These are phyloP conservation scores for Bombus cullumanus DNA, from an alignment of 1,140 invertebrate genomes.

Conservation along the genomic window DNA sequence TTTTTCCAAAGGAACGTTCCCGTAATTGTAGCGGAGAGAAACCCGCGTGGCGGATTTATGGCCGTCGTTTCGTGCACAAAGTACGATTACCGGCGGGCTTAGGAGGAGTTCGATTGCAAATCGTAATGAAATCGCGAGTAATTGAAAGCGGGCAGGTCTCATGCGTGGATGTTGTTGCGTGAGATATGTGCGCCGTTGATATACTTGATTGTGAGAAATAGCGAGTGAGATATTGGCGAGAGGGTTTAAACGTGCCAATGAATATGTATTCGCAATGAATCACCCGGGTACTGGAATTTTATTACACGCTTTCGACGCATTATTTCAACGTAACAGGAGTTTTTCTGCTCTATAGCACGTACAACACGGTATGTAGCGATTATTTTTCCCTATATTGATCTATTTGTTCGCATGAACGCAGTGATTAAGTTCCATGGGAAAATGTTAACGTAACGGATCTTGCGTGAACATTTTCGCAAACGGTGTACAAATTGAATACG, in stretches of 20 bases:
- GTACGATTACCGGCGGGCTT: not conserved
- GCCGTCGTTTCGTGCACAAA: not conserved
- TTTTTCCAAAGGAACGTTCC: slow-evolving; percentile 35
- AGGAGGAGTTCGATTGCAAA: slow-evolving; percentile 12
- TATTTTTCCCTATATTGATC: not conserved
- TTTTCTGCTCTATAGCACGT: not conserved
- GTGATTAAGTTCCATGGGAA: not conserved
- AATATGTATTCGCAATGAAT: slow-evolving; percentile 17
- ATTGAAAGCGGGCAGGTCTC: slow-evolving; percentile 16
- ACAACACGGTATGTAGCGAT: not conserved
- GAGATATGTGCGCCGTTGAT: not conserved
- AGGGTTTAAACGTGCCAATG: not conserved
- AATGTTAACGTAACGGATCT: not conserved
- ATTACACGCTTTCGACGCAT: not conserved
- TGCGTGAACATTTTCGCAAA: not conserved
- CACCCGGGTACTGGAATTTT: not conserved
- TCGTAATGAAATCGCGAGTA: slow-evolving; percentile 30
- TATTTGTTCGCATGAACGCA: not conserved
- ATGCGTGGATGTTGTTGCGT: not conserved
- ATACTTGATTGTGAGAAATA: slow-evolving; percentile 6
- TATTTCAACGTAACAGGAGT: not conserved
- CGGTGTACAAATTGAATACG: no score
- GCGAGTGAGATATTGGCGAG: not conserved
- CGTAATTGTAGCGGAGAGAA: slow-evolving; percentile 26
- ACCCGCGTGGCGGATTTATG: slow-evolving; percentile 22